Percentiles rank a stretch among this genome's conserved stretches.
Evolutionary conservation across 23 tunicate genomes (phyloP).

Genomic region (Styela clava): DNA sequence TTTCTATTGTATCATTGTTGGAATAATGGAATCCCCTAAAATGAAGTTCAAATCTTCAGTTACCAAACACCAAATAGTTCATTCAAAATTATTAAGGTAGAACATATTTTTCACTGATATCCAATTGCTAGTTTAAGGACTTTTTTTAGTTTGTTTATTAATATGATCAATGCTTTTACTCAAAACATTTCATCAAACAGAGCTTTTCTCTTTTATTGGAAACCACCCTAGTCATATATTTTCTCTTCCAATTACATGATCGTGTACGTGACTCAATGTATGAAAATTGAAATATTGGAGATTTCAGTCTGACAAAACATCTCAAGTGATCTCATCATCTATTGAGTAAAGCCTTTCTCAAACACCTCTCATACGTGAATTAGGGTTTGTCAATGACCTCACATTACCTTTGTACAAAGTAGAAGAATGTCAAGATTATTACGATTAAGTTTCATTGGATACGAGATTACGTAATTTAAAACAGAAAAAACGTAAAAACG

Average conservation of each 20-base stretch:
- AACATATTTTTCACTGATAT: not conserved
- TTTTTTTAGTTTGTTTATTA: not conserved
- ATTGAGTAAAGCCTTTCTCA: too few relatives aligned
- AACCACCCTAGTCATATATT: not conserved
- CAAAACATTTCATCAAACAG: not conserved
- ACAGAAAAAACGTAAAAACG: too few relatives aligned
- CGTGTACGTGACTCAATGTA: not conserved
- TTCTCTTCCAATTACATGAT: not conserved
- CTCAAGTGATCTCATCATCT: too few relatives aligned
- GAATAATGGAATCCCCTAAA: too few relatives aligned
- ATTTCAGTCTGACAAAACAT: not conserved
- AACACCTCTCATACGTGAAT: not conserved
- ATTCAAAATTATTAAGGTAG: not conserved
- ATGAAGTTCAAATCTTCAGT: too few relatives aligned
- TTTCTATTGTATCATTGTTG: too few relatives aligned
- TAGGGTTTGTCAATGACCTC: not conserved
- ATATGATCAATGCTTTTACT: not conserved
- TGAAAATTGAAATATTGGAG: not conserved
- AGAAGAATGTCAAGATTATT: too few relatives aligned
- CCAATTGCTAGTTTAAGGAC: not conserved
- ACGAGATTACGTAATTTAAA: too few relatives aligned
- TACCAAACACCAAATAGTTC: too few relatives aligned
- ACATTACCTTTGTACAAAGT: not conserved
- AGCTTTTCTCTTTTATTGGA: not conserved
- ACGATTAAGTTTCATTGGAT: too few relatives aligned